phyloP scores from a whole-genome alignment of 2,113 vertebrate species.

The Larimichthys crocea region DNA sequence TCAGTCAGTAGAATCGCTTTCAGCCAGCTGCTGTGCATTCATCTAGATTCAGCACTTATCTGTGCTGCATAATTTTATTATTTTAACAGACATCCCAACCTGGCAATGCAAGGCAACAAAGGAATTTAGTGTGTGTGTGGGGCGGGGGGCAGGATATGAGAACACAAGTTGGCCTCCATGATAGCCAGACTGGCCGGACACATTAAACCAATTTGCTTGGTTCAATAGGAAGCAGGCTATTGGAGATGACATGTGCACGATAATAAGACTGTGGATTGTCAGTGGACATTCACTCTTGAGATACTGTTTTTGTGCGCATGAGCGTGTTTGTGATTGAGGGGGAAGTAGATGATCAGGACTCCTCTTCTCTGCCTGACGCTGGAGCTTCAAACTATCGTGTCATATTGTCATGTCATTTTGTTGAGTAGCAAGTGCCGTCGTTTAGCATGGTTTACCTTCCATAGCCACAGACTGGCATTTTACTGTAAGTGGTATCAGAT shows the following conservation, averaged over 20 bases:
- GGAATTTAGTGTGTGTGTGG: constrained; percentile 24
- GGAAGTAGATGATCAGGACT: constrained; percentile 33
- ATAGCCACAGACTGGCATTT: constrained; percentile 11
- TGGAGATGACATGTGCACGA: constrained; percentile 68
- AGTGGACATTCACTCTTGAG: constrained; percentile 30
- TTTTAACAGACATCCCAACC: constrained; percentile 52
- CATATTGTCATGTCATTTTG: constrained; percentile 11
- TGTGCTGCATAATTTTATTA: constrained; percentile 64
- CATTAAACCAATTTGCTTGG: constrained; percentile 76
- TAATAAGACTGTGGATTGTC: constrained; percentile 64
- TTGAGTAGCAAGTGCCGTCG: constrained; percentile 6
- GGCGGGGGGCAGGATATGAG: constrained; percentile 64
- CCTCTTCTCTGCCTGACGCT: constrained; percentile 33
- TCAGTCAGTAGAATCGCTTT: constrained; percentile 9
- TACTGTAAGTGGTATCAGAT: constrained; percentile 21
- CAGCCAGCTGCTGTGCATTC: constrained; percentile 30
- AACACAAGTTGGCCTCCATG: constrained; percentile 74
- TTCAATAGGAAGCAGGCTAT: constrained; percentile 67
- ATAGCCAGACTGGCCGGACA: constrained; percentile 68
- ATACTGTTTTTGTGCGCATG: constrained; percentile 33
- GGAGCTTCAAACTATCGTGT: constrained; percentile 19
- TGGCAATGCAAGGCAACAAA: constrained; percentile 57
- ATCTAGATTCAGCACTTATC: constrained; percentile 30
- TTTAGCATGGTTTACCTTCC: constrained; percentile 32
- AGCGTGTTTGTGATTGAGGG: constrained; percentile 11